Evolutionary conservation across 2,113 vertebrate genomes (phyloP).

Genomic region (Solea solea): DNA sequence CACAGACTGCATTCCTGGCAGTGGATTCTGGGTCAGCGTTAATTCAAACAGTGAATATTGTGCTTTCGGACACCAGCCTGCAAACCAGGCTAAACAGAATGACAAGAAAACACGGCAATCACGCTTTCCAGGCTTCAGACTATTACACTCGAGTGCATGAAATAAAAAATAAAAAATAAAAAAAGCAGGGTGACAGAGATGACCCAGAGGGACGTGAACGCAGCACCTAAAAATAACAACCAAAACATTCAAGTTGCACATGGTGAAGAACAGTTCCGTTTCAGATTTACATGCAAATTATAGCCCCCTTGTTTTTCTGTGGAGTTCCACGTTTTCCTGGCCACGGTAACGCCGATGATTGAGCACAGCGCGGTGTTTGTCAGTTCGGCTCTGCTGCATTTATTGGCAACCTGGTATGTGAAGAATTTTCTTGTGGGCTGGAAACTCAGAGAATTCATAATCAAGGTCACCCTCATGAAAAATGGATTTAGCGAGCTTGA

Average conservation of each 20-base stretch:
- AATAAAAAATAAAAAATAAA: conserved; percentile 14
- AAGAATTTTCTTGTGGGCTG: conserved; percentile 18
- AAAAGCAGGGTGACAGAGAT: conserved; percentile 8
- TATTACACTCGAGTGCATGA: conserved; percentile 65
- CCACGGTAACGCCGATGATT: conserved; percentile 33
- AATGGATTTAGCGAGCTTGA: conserved; percentile 26
- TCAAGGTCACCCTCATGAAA: conserved; percentile 18
- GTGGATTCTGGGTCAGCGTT: conserved; percentile 61
- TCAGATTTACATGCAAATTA: conserved; percentile 48
- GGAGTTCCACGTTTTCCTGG: conserved; percentile 26
- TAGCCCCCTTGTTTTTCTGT: background rate
- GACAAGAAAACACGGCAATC: conserved; percentile 59
- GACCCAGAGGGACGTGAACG: conserved; percentile 12
- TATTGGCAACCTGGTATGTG: conserved; percentile 31
- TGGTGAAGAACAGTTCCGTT: conserved; percentile 6
- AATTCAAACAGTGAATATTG: conserved; percentile 66
- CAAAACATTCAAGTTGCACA: background rate
- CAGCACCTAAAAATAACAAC: conserved; percentile 64
- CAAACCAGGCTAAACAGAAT: conserved; percentile 40
- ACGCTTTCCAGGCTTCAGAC: conserved; percentile 35
- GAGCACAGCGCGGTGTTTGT: conserved; percentile 8
- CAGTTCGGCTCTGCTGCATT: conserved; percentile 26
- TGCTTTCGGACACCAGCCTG: conserved; percentile 54
- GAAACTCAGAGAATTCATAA: conserved; percentile 29
- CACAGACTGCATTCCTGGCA: conserved; percentile 26